These are phyloP conservation scores for Etheostoma nigrum DNA, from an alignment of 2,797 vertebrate species.

Conservation along the genomic window DNA sequence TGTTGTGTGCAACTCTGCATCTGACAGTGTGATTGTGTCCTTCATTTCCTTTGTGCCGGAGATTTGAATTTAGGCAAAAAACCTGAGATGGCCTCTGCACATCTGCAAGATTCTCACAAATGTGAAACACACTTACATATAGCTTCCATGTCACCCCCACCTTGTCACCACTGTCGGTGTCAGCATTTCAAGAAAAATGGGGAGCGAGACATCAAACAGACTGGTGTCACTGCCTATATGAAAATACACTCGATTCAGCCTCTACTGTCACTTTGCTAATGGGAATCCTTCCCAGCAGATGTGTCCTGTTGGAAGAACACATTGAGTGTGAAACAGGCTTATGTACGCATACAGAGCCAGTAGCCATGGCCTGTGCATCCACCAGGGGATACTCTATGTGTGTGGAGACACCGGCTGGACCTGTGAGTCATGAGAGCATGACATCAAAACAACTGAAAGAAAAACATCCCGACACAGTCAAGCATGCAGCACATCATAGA, in stretches of 20 bases:
- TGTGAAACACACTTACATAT: slow-evolving; percentile 8
- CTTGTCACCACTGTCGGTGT: slow-evolving; percentile 47
- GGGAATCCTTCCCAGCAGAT: slow-evolving; percentile 71
- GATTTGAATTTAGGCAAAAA: slow-evolving; percentile 27
- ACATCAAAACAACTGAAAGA: slow-evolving; percentile 13
- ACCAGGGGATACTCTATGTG: slow-evolving; percentile 22
- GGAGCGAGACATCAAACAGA: slow-evolving; percentile 54
- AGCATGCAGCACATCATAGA: background rate
- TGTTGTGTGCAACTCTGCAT: slow-evolving; percentile 8
- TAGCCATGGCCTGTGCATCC: slow-evolving; percentile 22
- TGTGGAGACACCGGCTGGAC: slow-evolving; percentile 1
- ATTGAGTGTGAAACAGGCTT: slow-evolving; percentile 68
- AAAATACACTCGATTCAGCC: slow-evolving; percentile 61
- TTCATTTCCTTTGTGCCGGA: slow-evolving; percentile 51
- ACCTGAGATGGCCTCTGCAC: slow-evolving; percentile 46
- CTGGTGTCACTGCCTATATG: slow-evolving; percentile 39
- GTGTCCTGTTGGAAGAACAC: slow-evolving; percentile 69
- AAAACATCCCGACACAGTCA: slow-evolving; percentile 6
- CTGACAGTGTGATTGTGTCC: slow-evolving; percentile 41
- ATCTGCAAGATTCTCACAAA: slow-evolving; percentile 59
- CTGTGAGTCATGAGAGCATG: slow-evolving; percentile 21
- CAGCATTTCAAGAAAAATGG: slow-evolving; percentile 49
- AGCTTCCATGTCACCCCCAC: slow-evolving; percentile 21
- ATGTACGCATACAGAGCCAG: slow-evolving; percentile 52
- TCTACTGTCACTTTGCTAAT: slow-evolving; percentile 60